A percentile compares a stretch with the other conserved stretches of the same genome.
Conservation (phyloP, 2,113 vertebrate genomes). For the Corapipo altera region DNA sequence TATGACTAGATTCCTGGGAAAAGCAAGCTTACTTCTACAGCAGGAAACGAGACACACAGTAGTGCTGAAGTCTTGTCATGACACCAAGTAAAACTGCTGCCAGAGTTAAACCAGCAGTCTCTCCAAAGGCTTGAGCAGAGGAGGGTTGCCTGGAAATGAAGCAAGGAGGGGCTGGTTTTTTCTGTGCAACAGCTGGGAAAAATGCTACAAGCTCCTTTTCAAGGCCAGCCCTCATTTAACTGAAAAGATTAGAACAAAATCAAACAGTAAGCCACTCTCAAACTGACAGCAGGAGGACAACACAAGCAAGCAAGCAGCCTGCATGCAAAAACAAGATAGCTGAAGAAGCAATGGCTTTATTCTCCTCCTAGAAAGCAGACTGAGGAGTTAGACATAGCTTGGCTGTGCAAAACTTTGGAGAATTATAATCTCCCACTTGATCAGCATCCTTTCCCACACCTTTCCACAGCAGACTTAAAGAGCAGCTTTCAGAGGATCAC, state of each 20-base stretch:
- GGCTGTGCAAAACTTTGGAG: neutral
- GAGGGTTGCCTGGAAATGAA: neutral
- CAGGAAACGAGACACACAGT: neutral
- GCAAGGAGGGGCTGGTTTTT: neutral
- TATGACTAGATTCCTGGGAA: neutral
- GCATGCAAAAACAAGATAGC: neutral
- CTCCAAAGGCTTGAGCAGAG: neutral
- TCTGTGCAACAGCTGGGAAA: neutral
- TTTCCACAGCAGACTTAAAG: neutral
- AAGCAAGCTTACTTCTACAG: neutral
- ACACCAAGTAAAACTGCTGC: neutral
- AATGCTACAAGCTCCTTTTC: neutral
- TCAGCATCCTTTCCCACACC: neutral
- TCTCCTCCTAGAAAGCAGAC: neutral
- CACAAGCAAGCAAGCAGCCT: neutral
- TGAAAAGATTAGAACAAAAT: constrained; percentile 8
- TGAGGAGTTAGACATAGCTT: neutral
- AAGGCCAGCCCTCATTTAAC: neutral
- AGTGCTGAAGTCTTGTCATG: neutral
- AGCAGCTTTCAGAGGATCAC: neutral
- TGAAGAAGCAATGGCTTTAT: neutral
- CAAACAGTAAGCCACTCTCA: constrained; percentile 6
- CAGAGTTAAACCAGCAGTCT: neutral
- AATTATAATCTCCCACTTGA: neutral
- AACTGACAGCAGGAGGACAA: neutral